phyloP scores from a whole-genome alignment of 2,888 invertebrate genomes.

The Ditylenchus weischeri region DNA sequence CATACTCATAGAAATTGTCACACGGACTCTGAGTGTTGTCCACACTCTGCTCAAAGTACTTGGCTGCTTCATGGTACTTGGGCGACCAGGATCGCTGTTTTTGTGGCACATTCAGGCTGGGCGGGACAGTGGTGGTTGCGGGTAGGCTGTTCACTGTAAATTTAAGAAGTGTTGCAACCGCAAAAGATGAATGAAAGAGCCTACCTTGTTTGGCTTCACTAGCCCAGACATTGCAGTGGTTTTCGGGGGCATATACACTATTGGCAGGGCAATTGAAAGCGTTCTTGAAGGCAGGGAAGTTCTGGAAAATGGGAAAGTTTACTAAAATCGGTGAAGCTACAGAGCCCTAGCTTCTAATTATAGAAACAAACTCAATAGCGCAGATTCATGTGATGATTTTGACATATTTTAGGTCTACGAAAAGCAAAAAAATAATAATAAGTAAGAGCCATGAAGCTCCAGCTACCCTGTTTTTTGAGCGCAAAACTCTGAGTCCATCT shows the following conservation, averaged over 20 bases:
- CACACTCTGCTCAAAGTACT: constrained; percentile 15
- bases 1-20: constrained; percentile 50
- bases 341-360: too few relatives aligned
- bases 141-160: constrained; percentile 7
- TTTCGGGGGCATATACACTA: constrained; percentile 41
- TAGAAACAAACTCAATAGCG: too few relatives aligned
- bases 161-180: neutral
- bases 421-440: too few relatives aligned
- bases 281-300: constrained; percentile 56
- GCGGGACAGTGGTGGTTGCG: neutral
- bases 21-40: constrained; percentile 41
- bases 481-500: too few relatives aligned
- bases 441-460: too few relatives aligned
- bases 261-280: constrained; percentile 53
- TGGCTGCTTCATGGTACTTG: constrained; percentile 19
- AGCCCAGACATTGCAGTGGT: constrained; percentile 52
- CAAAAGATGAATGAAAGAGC: neutral
- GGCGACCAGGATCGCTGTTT: neutral
- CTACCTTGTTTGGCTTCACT: constrained; percentile 3
- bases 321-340: too few relatives aligned
- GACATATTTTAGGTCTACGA: too few relatives aligned
- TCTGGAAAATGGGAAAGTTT: constrained; percentile 36
- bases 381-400: too few relatives aligned
- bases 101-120: constrained; percentile 15
- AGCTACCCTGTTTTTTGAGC: too few relatives aligned